phyloP scores from a whole-genome alignment of 2,113 vertebrate species.

The Clarias batrachus region DNA sequence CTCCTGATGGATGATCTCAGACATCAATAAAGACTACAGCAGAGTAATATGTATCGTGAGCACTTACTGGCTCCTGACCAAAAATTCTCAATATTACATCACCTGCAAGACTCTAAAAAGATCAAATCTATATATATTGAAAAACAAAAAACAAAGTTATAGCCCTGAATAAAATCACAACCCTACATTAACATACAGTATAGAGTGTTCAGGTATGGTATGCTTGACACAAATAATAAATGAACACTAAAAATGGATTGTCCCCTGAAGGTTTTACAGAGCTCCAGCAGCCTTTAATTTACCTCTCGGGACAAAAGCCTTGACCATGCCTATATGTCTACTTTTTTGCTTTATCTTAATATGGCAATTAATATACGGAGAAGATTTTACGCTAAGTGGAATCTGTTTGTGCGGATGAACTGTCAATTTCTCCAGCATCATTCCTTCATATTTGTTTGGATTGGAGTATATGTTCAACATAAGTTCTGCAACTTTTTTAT shows the following conservation, averaged over 20 bases:
- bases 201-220: background rate
- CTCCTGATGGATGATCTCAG: constrained; percentile 9
- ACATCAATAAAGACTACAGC: constrained; percentile 40
- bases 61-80: constrained; percentile 12
- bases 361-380: too few species aligned
- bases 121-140: background rate
- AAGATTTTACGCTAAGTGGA: background rate
- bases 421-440: background rate
- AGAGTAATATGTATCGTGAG: constrained; percentile 5
- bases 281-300: background rate
- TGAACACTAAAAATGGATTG: background rate
- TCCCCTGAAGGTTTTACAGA: background rate
- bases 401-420: background rate
- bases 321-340: background rate
- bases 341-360: background rate
- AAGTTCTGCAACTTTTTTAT: constrained; percentile 38
- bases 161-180: background rate
- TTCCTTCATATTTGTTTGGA: background rate
- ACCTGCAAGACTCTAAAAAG: background rate
- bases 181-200: background rate
- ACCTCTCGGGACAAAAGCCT: background rate
- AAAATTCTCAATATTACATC: constrained; percentile 9
- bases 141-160: background rate
- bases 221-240: background rate
- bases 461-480: too few species aligned